Evolutionary conservation across 2,888 invertebrate genomes (phyloP), one percentile per base, ranked within the genome.

Genomic region (Amiota minor): DNA sequence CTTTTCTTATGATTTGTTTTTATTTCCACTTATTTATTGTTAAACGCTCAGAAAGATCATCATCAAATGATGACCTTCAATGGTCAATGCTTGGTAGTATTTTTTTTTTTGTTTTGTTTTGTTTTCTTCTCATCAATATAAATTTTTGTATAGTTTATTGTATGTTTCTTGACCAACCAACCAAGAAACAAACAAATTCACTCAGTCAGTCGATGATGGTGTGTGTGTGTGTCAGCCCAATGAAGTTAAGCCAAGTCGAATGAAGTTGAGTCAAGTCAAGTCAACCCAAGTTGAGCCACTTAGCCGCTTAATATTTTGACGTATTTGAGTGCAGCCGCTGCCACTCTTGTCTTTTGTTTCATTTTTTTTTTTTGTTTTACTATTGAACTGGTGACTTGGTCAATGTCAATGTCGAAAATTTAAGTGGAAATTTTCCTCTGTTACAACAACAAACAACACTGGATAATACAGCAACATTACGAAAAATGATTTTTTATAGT

Each of bases 351-450:
- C 6, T 14, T 56, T 56, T 18, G 16, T 16, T 56, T 11, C 3
- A 56, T 35, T 35, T 35, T 35, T 35, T 1, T 35, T 35, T 35
- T 35, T 35, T 35, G 35, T 2, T 35, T 35, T 8, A 35, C 6
- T 35, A 23, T 3, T 35, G 6, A 35, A 35, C 35, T 55, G 70
- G 46, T 11, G 71, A 68, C 75, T 77, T 83, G 87, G 80, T 87
- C 86, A 86, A 87, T 87, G 86, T 85, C 86, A 86, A 86, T 86
- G 86, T 85, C 86, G 87, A 80, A 84, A 82, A 79, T 80, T 77
- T 78, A 81, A 83, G 84, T 83, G 84, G 81, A 83, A 83, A 83
- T 72, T 79, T 71, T 6, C 35, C 35, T 35, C 6, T 74, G 46
- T 73, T 78, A 76, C 77, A 80, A 76, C 75, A 61, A 76, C 69